Evolutionary conservation across 2,797 vertebrate species (phyloP), one percentile per base, ranked within the genome.

Genomic region (Halcyon chelicuti): DNA sequence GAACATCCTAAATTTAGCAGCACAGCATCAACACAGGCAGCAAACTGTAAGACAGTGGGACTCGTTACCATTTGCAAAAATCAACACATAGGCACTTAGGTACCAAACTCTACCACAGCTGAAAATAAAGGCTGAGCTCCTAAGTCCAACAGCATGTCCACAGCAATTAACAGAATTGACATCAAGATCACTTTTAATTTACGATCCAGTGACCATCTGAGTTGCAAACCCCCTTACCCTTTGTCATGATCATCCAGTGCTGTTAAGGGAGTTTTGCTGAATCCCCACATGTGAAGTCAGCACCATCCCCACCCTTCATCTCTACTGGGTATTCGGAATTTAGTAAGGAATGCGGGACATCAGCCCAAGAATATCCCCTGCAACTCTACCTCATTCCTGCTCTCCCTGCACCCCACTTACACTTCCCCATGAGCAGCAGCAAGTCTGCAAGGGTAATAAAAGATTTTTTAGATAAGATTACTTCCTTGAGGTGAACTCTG

Each of bases 281-380:
- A 51, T 3, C 2, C 6, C 8, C 14, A 35, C 1, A 12, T 0
- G 0, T 40, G 44, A 72, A 88, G 17, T 61, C 54, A 94, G 14
- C 4, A 62, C 17, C 12, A 71, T 15, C 14, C 19, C 31, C 12
- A 58, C 11, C 18, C 37, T 47, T 76, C 35, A 12, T 44, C 39
- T 61, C 51, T 62, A 5, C 10, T 37, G 14, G 7, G 3, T 35
- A 55, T 67, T 84, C 72, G n/a, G 39, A 68, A 91, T 67, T 73
- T 47, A 47, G 23, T 58, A 26, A 88, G 42, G n/a, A 78, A 31
- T 18, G 17, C 21, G 76, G 46, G 22, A 54, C 20, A 21, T n/a
- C 70, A 54, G 47, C 11, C 20, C 54, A 78, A 66, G 44, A 79
- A 76, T 62, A 66, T 66, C 7, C 9, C 22, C 25, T 29, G 12